Conservation (phyloP, 1,140 invertebrate species). For the Platyura marginata region DNA sequence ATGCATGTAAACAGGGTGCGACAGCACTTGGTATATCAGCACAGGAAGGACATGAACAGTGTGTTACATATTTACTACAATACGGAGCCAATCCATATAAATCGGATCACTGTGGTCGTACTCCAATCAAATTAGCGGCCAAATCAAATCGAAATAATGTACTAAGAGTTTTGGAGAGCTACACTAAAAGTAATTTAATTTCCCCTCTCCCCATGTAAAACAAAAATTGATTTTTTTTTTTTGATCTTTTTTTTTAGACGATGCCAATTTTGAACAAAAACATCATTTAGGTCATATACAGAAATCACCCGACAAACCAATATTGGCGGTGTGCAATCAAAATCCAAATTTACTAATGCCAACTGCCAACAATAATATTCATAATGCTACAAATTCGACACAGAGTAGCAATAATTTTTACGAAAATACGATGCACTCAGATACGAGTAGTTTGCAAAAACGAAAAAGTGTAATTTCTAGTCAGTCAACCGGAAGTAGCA, state of each 20-base stretch:
- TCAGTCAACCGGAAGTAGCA: slow-evolving; percentile 25
- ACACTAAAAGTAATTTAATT: slow-evolving; percentile 20
- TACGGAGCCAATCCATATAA: slow-evolving; percentile 84
- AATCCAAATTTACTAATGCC: background rate
- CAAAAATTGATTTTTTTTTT: no score
- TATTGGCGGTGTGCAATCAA: background rate
- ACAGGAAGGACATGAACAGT: slow-evolving; percentile 81
- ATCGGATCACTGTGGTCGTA: slow-evolving; percentile 72
- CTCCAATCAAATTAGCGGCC: slow-evolving; percentile 34
- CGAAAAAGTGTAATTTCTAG: slow-evolving; percentile 26
- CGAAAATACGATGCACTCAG: slow-evolving; percentile 25
- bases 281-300: slow-evolving; percentile 19
- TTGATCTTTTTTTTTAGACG: background rate
- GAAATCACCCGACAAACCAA: slow-evolving; percentile 19
- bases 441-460: slow-evolving; percentile 22
- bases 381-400: slow-evolving; percentile 24
- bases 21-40: slow-evolving; percentile 74
- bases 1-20: slow-evolving; percentile 85
- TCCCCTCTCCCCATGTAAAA: no score
- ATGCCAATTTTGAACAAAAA: slow-evolving; percentile 2
- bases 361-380: background rate
- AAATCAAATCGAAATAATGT: slow-evolving; percentile 29
- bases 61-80: slow-evolving; percentile 67
- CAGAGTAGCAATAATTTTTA: slow-evolving; percentile 25
- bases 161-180: slow-evolving; percentile 22